Evolutionary conservation across 2,113 vertebrate species (phyloP).

Genomic region (Parotia lawesii): DNA sequence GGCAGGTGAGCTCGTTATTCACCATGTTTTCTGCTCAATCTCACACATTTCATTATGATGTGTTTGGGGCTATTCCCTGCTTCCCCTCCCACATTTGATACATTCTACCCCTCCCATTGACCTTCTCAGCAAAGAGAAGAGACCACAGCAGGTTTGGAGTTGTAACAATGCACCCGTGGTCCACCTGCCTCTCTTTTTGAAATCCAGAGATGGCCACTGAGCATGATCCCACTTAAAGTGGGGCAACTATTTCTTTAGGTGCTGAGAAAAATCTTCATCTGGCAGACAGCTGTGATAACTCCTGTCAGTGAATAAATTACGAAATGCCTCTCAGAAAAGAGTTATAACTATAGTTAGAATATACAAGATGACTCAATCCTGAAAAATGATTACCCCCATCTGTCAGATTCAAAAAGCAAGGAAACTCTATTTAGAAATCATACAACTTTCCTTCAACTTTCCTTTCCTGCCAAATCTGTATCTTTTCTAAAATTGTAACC

Average conservation of each 20-base stretch:
- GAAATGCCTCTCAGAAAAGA: background rate
- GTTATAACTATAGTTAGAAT: background rate
- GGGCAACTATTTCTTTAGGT: background rate
- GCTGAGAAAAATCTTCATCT: background rate
- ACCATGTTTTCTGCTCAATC: background rate
- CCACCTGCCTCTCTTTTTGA: background rate
- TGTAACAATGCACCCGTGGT: rapidly evolving
- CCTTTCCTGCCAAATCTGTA: background rate
- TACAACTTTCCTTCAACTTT: background rate
- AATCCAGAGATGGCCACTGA: background rate
- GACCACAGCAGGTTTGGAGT: background rate
- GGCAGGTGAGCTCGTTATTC: background rate
- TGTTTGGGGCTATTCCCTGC: background rate
- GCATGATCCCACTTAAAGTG: background rate
- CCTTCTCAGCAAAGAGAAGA: background rate
- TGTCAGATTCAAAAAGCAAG: background rate
- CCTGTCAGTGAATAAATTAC: background rate
- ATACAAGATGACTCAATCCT: background rate
- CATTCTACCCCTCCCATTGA: rapidly evolving
- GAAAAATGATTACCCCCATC: background rate
- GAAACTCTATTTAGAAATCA: slow-evolving; percentile 3
- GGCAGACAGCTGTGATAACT: background rate
- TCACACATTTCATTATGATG: background rate
- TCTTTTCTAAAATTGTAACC: background rate
- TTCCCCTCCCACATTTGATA: background rate